Conservation (phyloP, 2,113 vertebrate genomes). For the Chrysemys picta region DNA sequence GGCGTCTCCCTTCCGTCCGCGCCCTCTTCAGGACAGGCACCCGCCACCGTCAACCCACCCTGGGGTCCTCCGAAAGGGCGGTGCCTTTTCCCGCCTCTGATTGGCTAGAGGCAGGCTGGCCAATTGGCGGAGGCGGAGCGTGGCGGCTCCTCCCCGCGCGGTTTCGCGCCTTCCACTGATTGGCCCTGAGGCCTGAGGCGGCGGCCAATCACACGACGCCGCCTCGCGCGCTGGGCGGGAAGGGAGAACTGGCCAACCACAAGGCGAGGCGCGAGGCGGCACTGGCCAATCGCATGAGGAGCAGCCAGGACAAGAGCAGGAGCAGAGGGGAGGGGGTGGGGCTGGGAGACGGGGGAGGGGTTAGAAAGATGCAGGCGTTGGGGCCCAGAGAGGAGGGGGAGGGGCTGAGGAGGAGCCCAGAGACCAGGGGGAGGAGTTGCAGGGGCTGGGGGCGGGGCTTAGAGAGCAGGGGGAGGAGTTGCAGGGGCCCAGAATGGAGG, state of each 20-base stretch:
- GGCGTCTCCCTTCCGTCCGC: neutral
- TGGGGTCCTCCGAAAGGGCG: neutral
- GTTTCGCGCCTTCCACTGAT: neutral
- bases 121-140: neutral
- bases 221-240: neutral
- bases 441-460: rapidly evolving
- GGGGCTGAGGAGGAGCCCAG: rapidly evolving
- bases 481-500: no score
- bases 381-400: no score
- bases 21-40: neutral
- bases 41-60: rapidly evolving
- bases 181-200: neutral
- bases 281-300: neutral
- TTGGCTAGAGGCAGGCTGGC: neutral
- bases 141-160: neutral
- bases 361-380: no score
- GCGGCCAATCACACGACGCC: neutral
- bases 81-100: neutral
- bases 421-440: no score
- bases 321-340: neutral
- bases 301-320: no score
- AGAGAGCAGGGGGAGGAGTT: rapidly evolving
- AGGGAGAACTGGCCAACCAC: neutral
- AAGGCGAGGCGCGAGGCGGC: no score
- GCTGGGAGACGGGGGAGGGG: no score